Conservation (phyloP, 1,140 invertebrate genomes). For the Olivierus martensii region DNA sequence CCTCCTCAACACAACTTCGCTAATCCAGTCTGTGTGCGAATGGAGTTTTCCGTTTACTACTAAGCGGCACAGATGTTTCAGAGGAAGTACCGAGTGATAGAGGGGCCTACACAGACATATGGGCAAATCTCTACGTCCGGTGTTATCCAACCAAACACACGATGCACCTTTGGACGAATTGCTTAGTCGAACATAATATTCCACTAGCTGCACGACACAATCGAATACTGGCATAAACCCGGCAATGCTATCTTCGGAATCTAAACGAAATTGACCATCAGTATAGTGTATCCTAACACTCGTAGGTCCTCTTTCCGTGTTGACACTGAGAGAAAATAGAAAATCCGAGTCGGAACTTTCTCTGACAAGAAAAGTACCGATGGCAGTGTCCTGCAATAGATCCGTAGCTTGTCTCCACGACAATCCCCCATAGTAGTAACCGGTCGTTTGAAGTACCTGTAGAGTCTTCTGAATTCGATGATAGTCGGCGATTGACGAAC, state of each 20-base stretch:
- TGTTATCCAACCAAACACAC: slow-evolving; percentile 48
- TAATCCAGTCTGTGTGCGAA: too few species aligned
- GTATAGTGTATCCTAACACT: slow-evolving; percentile 61
- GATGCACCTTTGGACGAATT: neutral
- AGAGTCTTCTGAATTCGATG: neutral
- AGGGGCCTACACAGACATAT: slow-evolving; percentile 53
- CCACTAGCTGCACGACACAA: slow-evolving; percentile 56
- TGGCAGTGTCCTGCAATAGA: slow-evolving; percentile 40
- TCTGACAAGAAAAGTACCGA: slow-evolving; percentile 57
- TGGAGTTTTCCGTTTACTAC: slow-evolving; percentile 29
- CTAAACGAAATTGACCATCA: slow-evolving; percentile 56
- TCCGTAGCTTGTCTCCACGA: slow-evolving; percentile 51
- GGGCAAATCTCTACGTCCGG: slow-evolving; percentile 50
- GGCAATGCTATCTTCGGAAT: slow-evolving; percentile 49
- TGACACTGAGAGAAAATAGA: slow-evolving; percentile 66
- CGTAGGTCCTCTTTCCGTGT: slow-evolving; percentile 66
- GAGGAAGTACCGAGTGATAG: slow-evolving; percentile 38
- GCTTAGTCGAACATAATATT: slow-evolving; percentile 45
- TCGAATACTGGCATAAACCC: slow-evolving; percentile 54
- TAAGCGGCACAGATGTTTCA: slow-evolving; percentile 55
- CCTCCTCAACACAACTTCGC: too few species aligned
- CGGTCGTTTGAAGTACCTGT: slow-evolving; percentile 20
- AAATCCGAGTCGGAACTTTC: slow-evolving; percentile 63
- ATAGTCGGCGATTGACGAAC: neutral
- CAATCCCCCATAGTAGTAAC: slow-evolving; percentile 61